Evolutionary conservation across 1,140 invertebrate species (phyloP), one percentile per base, ranked within the genome.

Genomic region (Charaxes varanes): DNA sequence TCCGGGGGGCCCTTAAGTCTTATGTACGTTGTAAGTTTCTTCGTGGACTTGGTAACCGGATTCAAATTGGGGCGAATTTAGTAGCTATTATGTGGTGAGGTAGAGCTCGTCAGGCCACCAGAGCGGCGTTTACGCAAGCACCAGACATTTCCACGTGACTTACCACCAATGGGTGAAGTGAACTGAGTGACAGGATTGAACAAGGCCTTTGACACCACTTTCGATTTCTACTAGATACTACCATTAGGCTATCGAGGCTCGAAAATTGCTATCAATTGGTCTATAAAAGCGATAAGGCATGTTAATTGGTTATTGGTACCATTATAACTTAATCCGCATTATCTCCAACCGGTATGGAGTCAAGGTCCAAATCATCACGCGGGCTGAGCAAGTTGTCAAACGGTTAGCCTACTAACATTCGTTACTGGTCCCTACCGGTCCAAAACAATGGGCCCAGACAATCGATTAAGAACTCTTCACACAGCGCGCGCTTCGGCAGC

Each of bases 71-170:
- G 72, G 66, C 74, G 70, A 81, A 79, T 81, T 81, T 81, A 79
- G 74, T 81, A 79, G 77, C 77, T 77, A 81, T 81, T 82, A 82
- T n/a, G n/a, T n/a, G n/a, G n/a, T n/a, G n/a, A n/a, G n/a, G n/a
- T n/a, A n/a, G n/a, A n/a, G n/a, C n/a, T n/a, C n/a, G n/a, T n/a
- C n/a, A n/a, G n/a, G n/a, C n/a, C n/a, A 8, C 15, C 7, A 31
- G 18, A 16, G 11, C 28, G 6, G 5, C 6, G 28, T 31, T 31
- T 31, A 31, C 28, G 28, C 28, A 31, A 31, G 28, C 5, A 18
- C 8, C 11, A 12, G 28, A 31, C 6, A 16, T 31, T 31, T 31
- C 28, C 28, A 31, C 15, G 7, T 16, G 28, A 31, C 28, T 31
- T 17, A 14, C 15, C 28, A 31, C 15, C 15, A 31, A 18, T 31